A percentile compares a stretch with the other conserved stretches of the same genome.
Conservation (phyloP, 2,113 vertebrate species). For the Mobula birostris region DNA sequence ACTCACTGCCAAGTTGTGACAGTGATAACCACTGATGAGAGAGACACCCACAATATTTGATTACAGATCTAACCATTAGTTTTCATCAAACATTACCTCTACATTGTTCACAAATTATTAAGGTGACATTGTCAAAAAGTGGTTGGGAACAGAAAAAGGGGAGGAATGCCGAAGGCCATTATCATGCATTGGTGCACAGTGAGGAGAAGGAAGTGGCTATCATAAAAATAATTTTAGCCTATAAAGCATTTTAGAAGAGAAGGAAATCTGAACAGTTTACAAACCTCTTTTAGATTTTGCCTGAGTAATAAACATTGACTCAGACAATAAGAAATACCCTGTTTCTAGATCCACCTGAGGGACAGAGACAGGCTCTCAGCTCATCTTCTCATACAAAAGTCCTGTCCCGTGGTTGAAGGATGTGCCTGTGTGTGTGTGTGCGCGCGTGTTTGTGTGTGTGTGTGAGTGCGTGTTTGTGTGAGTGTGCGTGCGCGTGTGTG, state of each 20-base stretch:
- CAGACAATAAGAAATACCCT: background rate
- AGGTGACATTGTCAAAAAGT: background rate
- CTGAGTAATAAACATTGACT: background rate
- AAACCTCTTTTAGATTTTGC: background rate
- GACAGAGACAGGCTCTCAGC: background rate
- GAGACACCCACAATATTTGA: background rate
- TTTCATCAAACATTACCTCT: background rate
- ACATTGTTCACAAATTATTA: background rate
- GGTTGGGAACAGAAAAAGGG: background rate
- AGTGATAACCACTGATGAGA: background rate
- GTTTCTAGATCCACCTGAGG: background rate
- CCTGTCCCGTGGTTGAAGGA: no score
- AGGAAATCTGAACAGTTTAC: background rate
- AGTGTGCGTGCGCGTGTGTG: no score
- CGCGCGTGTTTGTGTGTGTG: no score
- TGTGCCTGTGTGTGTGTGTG: no score
- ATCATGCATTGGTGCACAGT: no score
- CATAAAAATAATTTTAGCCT: background rate
- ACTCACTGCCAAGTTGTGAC: background rate
- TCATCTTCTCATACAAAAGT: background rate
- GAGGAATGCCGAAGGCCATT: background rate
- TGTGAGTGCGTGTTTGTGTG: no score
- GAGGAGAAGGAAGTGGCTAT: background rate
- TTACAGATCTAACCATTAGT: conserved; percentile 22
- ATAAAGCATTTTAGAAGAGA: background rate